phyloP scores from a whole-genome alignment of 23 tunicate genomes.

The Styela plicata region DNA sequence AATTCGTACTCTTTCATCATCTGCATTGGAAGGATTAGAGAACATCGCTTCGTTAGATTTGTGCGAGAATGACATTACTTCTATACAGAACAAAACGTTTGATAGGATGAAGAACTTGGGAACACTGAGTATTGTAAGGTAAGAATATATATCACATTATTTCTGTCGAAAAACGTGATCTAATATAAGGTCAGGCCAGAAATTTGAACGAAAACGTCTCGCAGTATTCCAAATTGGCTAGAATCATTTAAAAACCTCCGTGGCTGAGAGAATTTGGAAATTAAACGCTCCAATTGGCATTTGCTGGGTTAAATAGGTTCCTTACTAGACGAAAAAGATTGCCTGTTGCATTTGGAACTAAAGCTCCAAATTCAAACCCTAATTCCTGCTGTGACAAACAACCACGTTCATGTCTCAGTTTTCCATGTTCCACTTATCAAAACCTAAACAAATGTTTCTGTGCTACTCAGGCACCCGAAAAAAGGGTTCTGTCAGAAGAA shows the following conservation, averaged over 20 bases:
- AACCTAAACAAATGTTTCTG: no score
- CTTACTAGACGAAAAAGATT: no score
- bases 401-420: no score
- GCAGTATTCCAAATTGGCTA: neutral
- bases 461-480: no score
- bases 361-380: no score
- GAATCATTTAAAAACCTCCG: neutral
- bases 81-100: constrained; percentile 59
- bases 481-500: no score
- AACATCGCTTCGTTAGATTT: constrained; percentile 42
- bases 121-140: constrained; percentile 25
- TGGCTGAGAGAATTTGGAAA: no score
- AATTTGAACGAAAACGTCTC: neutral
- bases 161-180: no score
- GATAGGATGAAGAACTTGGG: constrained; percentile 14
- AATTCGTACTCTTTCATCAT: constrained; percentile 58
- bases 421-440: no score
- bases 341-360: no score
- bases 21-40: constrained; percentile 45
- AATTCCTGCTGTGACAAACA: no score
- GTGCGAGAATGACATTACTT: constrained; percentile 61
- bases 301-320: neutral
- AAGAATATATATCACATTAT: neutral
- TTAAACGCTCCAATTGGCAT: neutral
- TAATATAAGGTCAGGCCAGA: no score